phyloP scores from a whole-genome alignment of 2,113 vertebrate species.

The Sorex araneus region DNA sequence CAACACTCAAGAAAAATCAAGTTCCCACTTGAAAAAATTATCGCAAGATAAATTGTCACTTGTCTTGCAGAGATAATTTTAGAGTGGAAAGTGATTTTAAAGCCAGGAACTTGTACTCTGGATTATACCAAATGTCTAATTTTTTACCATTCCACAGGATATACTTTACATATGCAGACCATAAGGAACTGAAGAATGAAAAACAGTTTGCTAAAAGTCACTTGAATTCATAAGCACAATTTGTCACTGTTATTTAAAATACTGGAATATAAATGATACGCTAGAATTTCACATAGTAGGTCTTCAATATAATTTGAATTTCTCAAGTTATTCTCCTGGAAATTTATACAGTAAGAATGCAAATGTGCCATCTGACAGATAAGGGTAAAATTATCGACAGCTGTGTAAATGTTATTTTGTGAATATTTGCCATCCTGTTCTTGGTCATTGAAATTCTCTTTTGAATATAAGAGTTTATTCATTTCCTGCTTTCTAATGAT shows the following conservation, averaged over 20 bases:
- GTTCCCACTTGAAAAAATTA: constrained; percentile 60
- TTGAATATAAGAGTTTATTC: not conserved
- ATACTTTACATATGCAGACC: not conserved
- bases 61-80: constrained; percentile 56
- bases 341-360: constrained; percentile 15
- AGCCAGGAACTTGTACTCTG: constrained; percentile 23
- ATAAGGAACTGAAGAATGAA: not conserved
- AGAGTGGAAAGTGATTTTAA: constrained; percentile 52
- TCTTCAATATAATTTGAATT: constrained; percentile 41
- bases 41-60: constrained; percentile 36
- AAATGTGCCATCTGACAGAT: not conserved
- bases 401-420: not conserved
- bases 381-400: not conserved
- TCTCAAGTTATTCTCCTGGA: not conserved
- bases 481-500: not conserved
- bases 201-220: constrained; percentile 47
- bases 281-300: not conserved
- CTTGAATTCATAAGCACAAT: constrained; percentile 44
- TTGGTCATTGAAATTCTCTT: not conserved
- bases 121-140: constrained; percentile 37
- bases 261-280: not conserved
- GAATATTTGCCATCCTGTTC: not conserved
- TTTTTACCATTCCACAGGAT: constrained; percentile 42
- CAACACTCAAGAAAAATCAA: constrained; percentile 50
- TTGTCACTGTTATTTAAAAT: constrained; percentile 27